A percentile compares a stretch with the other conserved stretches of the same genome.
Evolutionary conservation across 2,113 vertebrate species (phyloP).

Genomic region (Tychaedon coryphoeus): DNA sequence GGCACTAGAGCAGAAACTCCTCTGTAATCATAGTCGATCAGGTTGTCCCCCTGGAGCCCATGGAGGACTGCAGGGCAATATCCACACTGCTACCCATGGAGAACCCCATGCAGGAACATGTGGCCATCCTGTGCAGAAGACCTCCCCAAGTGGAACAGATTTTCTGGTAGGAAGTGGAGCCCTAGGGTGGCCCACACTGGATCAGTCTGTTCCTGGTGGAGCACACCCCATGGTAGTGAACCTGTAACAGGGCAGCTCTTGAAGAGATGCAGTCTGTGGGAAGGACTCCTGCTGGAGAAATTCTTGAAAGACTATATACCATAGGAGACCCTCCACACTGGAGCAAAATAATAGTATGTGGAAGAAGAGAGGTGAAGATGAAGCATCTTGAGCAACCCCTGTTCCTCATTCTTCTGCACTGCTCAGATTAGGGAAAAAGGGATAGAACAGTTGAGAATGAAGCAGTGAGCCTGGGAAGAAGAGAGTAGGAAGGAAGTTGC

Average conservation of each 20-base stretch:
- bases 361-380: accelerated
- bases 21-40: not conserved
- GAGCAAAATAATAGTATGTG: not conserved
- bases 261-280: not conserved
- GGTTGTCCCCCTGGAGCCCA: not conserved
- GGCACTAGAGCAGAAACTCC: not conserved
- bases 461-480: not conserved
- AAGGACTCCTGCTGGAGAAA: not conserved
- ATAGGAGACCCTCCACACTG: not conserved
- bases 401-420: not conserved
- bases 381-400: not conserved
- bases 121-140: not conserved
- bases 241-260: not conserved
- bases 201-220: not conserved
- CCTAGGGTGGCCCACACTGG: accelerated
- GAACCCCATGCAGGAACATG: accelerated
- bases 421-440: not conserved
- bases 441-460: not conserved
- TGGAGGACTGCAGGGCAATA: not conserved
- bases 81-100: not conserved
- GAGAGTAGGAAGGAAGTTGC: accelerated
- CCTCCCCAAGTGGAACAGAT: not conserved
- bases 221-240: accelerated
- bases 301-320: not conserved
- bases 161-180: not conserved